These are phyloP conservation scores for Epizoanthus stellaris DNA, from an alignment of 92 coral and sea anemone species.

Conservation along the genomic window DNA sequence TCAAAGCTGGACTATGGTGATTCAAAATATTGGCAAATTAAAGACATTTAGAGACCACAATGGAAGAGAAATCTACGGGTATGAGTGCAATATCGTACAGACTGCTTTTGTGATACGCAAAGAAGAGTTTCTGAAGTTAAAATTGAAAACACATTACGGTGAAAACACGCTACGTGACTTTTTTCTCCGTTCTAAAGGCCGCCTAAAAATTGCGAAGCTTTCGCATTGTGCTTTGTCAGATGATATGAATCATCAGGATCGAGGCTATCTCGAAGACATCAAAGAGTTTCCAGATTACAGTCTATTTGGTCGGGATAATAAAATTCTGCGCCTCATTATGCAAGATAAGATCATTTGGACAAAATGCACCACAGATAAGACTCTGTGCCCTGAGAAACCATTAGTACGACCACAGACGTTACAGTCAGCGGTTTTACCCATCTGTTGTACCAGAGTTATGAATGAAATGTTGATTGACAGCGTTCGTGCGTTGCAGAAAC, in stretches of 20 bases:
- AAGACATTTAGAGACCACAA: constrained; percentile 1
- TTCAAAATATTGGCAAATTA: neutral
- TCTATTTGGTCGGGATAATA: constrained; percentile 42
- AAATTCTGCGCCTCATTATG: constrained; percentile 34
- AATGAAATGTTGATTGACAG: constrained; percentile 30
- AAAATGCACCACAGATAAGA: constrained; percentile 20
- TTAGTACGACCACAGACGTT: constrained; percentile 30
- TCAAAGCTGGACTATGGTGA: constrained; percentile 35
- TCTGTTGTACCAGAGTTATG: constrained; percentile 32
- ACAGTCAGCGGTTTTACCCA: constrained; percentile 46
- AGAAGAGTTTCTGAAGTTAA: constrained; percentile 21
- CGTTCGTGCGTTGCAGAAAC: neutral
- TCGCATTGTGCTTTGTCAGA: constrained; percentile 27
- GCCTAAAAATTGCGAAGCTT: constrained; percentile 28
- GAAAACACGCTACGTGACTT: constrained; percentile 37
- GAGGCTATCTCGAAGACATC: constrained; percentile 29
- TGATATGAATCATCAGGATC: constrained; percentile 37
- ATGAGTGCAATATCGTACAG: constrained; percentile 42
- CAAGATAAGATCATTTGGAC: constrained; percentile 36
- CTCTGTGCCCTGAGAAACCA: constrained; percentile 34
- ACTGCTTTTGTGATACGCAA: constrained; percentile 42
- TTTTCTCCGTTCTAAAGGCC: constrained; percentile 28
- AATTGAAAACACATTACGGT: constrained; percentile 29
- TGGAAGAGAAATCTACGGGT: constrained; percentile 8
- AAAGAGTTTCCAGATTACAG: constrained; percentile 41